Evolutionary conservation across 2,797 vertebrate species (phyloP), one percentile per base, ranked within the genome.

Genomic region (Tarsius wallacei): DNA sequence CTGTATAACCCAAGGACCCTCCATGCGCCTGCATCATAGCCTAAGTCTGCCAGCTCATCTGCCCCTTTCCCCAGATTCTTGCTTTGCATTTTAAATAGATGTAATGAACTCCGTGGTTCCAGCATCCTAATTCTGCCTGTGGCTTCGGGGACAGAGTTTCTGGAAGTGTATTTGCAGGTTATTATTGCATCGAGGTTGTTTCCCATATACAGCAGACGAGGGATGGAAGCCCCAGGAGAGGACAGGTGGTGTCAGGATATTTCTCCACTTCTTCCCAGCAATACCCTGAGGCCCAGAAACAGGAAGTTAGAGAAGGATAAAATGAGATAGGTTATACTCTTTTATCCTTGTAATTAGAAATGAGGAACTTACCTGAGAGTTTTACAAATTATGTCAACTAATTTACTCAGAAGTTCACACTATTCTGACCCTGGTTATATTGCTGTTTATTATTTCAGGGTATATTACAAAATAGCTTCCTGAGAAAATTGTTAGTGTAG

Each of bases 401-500:
- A 87, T 87, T 84, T 66, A 92, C 36, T 51, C 49, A 74, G 24
- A 78, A 63, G 11, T 76, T 78, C 87, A 63, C 80, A 91, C 51
- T 74, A 36, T 33, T 90, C n/a, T 90, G 63, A 71, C 21, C n/a
- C n/a, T 16, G 19, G 47, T 47, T 57, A 91, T 0, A 57, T 1
- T 73, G 73, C 42, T 33, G 55, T 36, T 82, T 96, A 66, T 87
- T 95, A 80, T 88, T 93, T 89, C 57, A 84, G 31, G 26, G 53
- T 84, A 78, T 68, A 90, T 47, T 86, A 70, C 57, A 95, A 95
- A 86, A 85, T 22, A 80, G 15, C 73, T 91, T 96, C 76, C 42
- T 57, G 19, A 51, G 83, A 53, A 88, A 93, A 96, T 64, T 81
- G n/a, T 80, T 87, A 87, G 24, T 42, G 42, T 42, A 42, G 42